A percentile compares a stretch with the other conserved stretches of the same genome.
phyloP scores from a whole-genome alignment of 2,797 vertebrate species.

The Gambusia yucatana region DNA sequence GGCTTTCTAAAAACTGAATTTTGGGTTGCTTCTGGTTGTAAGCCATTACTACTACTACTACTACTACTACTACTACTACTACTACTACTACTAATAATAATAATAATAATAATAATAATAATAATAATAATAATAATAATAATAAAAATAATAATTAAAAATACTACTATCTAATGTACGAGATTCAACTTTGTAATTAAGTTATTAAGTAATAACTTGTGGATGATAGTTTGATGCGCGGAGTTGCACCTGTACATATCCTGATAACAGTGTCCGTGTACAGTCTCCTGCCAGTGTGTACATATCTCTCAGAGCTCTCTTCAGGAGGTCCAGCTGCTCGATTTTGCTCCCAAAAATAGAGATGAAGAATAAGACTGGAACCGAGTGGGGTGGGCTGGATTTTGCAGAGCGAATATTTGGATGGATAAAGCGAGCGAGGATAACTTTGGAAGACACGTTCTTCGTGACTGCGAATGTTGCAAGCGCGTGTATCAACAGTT shows the following conservation, averaged over 20 bases:
- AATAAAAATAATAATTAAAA: too few relatives aligned
- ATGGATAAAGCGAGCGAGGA: conserved; percentile 46
- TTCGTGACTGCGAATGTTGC: conserved; percentile 51
- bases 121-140: neutral
- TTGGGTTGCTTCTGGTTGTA: neutral
- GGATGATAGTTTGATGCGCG: neutral
- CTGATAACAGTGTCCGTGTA: neutral
- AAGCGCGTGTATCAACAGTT: conserved; percentile 39
- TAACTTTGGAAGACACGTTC: conserved; percentile 54
- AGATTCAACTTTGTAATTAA: neutral
- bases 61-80: too few relatives aligned
- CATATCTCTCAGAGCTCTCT: conserved; percentile 30
- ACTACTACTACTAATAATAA: neutral
- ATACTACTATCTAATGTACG: neutral
- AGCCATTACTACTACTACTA: neutral
- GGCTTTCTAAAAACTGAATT: neutral
- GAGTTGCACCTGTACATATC: neutral
- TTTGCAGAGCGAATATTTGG: conserved; percentile 33
- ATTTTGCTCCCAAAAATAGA: conserved; percentile 71
- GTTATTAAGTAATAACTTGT: neutral
- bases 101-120: too few relatives aligned
- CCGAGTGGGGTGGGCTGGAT: conserved; percentile 48
- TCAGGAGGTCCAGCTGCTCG: conserved; percentile 67
- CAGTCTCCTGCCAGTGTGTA: conserved; percentile 18
- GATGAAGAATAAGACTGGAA: conserved; percentile 69